Percentiles rank a stretch among this genome's conserved stretches.
phyloP scores from a whole-genome alignment of 2,797 vertebrate genomes.

The Erithacus rubecula region DNA sequence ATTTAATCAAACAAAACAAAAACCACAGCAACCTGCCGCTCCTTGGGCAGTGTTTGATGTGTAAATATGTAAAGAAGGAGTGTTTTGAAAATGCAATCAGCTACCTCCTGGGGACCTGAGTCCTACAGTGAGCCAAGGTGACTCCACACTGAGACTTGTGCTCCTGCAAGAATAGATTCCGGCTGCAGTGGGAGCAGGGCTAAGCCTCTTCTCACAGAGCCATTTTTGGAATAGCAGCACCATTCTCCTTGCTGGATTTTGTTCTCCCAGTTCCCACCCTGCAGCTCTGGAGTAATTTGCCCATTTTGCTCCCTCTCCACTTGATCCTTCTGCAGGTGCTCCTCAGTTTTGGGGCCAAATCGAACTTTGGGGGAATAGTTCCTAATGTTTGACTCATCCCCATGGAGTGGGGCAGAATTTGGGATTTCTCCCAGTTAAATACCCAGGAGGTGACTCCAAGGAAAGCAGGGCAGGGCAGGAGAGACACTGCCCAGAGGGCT shows the following conservation, averaged over 20 bases:
- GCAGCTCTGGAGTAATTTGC: not conserved
- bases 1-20: slow-evolving; percentile 67
- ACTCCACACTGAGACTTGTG: not conserved
- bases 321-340: not conserved
- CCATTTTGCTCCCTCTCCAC: not conserved
- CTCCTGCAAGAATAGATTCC: slow-evolving; percentile 45
- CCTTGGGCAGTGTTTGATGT: slow-evolving; percentile 62
- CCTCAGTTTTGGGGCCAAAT: not conserved
- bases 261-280: not conserved
- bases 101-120: slow-evolving; percentile 38
- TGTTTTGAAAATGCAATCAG: slow-evolving; percentile 37
- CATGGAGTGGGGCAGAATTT: not conserved
- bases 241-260: not conserved
- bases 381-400: not conserved
- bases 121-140: slow-evolving; percentile 22
- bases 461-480: not conserved
- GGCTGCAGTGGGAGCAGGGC: slow-evolving; percentile 16
- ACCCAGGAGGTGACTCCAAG: not conserved
- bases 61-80: slow-evolving; percentile 66
- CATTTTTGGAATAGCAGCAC: not conserved
- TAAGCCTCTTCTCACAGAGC: slow-evolving; percentile 38
- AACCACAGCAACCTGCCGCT: slow-evolving; percentile 38
- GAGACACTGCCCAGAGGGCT: not conserved
- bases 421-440: not conserved
- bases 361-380: not conserved